phyloP scores from a whole-genome alignment of 2,113 vertebrate genomes.

The Agelaius tricolor region DNA sequence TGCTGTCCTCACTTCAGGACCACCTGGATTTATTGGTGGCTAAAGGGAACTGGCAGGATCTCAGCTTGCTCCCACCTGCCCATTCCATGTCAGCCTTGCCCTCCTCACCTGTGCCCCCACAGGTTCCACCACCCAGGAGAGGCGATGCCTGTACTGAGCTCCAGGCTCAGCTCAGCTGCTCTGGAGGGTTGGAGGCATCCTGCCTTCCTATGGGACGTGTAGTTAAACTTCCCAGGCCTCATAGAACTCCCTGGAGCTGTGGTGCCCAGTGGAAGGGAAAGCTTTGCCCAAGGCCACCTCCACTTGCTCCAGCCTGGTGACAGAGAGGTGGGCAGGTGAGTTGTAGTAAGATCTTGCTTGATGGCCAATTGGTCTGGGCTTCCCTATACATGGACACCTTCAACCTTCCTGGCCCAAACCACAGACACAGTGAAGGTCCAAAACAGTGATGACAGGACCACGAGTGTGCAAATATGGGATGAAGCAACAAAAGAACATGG shows the following conservation, averaged over 20 bases:
- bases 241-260: not conserved
- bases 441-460: not conserved
- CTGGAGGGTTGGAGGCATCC: not conserved
- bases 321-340: not conserved
- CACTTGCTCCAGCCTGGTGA: not conserved
- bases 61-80: not conserved
- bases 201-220: too few species aligned
- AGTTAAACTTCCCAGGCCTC: not conserved
- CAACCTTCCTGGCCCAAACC: not conserved
- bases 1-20: not conserved
- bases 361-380: not conserved
- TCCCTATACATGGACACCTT: not conserved
- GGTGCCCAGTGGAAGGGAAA: not conserved
- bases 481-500: not conserved
- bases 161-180: not conserved
- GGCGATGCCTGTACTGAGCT: too few species aligned
- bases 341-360: not conserved
- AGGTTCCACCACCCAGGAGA: not conserved
- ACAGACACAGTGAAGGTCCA: not conserved
- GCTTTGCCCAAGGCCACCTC: not conserved
- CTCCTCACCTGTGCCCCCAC: not conserved
- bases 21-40: not conserved
- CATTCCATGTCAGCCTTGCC: not conserved
- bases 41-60: not conserved
- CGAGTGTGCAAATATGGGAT: rapidly evolving